phyloP scores from a whole-genome alignment of 2,888 invertebrate species.

The Chelonus formosanus region DNA sequence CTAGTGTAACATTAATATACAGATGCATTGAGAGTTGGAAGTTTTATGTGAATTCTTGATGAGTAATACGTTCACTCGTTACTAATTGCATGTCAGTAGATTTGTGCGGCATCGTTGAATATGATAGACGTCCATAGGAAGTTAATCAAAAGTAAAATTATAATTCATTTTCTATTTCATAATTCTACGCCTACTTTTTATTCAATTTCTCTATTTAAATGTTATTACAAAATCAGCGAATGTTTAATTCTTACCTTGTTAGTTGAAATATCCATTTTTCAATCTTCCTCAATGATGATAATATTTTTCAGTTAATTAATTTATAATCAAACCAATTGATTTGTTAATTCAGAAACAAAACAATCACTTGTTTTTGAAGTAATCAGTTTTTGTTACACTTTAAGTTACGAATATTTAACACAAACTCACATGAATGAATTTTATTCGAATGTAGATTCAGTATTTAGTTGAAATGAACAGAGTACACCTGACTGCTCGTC shows the following conservation, averaged over 20 bases:
- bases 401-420: no score
- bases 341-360: no score
- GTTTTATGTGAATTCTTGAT: conserved; percentile 36
- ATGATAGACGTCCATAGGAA: conserved; percentile 36
- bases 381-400: no score
- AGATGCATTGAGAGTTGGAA: conserved; percentile 30
- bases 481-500: conserved; percentile 32
- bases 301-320: not conserved
- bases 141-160: conserved; percentile 28
- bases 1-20: not conserved
- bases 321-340: no score
- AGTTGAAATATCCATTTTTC: no score
- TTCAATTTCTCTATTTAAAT: conserved; percentile 7
- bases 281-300: not conserved
- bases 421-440: no score
- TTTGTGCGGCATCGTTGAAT: conserved; percentile 35
- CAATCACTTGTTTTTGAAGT: no score
- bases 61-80: conserved; percentile 37
- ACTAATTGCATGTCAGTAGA: conserved; percentile 48
- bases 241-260: no score
- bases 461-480: not conserved
- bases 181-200: not conserved
- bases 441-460: no score
- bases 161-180: conserved; percentile 3
- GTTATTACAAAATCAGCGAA: no score